Conservation (phyloP, 2,113 vertebrate species). For the Brachionichthys hirsutus region DNA sequence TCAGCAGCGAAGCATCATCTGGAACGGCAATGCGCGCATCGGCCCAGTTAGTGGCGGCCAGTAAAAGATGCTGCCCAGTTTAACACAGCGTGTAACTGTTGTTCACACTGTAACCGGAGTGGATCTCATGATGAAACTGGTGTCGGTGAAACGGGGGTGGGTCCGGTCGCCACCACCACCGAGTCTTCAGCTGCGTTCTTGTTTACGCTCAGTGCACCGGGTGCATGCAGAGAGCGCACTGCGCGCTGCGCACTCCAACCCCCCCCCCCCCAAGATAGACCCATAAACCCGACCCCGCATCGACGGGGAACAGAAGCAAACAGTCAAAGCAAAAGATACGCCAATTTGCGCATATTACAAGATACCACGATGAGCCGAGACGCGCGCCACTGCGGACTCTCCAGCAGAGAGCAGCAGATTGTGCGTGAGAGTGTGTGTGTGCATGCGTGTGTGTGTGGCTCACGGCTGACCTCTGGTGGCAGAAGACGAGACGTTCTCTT, state of each 20-base stretch:
- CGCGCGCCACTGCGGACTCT: background rate
- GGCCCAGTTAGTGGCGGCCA: background rate
- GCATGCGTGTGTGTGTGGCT: no score
- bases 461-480: no score
- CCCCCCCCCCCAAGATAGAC: background rate
- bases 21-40: background rate
- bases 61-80: background rate
- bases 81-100: background rate
- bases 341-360: background rate
- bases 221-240: slow-evolving; percentile 47
- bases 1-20: slow-evolving; percentile 15
- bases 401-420: slow-evolving; percentile 9
- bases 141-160: background rate
- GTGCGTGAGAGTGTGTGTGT: no score
- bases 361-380: background rate
- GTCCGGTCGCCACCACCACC: no score
- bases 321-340: background rate
- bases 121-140: background rate
- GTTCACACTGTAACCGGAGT: background rate
- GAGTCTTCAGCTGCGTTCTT: slow-evolving; percentile 41
- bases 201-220: slow-evolving; percentile 57
- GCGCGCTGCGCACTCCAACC: slow-evolving; percentile 67
- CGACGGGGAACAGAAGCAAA: background rate
- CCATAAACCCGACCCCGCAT: background rate
- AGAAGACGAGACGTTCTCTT: no score